Conservation (phyloP, 2,113 vertebrate genomes). For the Grammomys dolichurus region DNA sequence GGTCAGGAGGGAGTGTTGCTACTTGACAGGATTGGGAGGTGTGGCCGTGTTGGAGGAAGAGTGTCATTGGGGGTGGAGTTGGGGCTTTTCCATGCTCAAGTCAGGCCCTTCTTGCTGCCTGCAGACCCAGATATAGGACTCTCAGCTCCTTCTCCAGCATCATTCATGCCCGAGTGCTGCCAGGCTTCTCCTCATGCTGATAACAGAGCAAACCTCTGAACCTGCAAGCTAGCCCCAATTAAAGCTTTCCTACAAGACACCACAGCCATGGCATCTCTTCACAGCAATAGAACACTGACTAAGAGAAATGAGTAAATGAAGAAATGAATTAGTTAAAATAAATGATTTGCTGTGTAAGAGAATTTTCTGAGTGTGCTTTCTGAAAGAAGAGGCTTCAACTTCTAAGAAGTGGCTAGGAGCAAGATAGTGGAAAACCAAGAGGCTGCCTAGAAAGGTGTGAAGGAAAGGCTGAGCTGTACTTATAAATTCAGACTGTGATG, state of each 20-base stretch:
- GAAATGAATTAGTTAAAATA: neutral
- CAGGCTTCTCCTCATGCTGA: neutral
- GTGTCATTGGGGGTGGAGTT: neutral
- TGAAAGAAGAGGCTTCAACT: neutral
- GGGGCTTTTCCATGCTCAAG: neutral
- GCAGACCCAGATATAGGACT: neutral
- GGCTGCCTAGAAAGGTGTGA: neutral
- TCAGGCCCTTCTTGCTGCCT: neutral
- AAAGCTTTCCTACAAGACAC: neutral
- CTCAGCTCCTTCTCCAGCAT: neutral
- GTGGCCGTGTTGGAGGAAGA: neutral
- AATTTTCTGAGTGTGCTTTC: constrained; percentile 18
- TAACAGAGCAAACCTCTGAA: neutral
- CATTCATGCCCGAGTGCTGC: no score
- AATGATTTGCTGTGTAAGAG: neutral
- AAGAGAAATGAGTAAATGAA: neutral
- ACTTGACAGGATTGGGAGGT: neutral
- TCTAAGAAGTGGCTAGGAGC: neutral
- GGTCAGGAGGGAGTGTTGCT: neutral
- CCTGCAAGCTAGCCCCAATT: neutral
- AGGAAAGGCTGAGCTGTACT: neutral
- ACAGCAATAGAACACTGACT: neutral
- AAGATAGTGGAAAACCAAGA: constrained; percentile 18
- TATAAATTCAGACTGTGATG: constrained; percentile 6
- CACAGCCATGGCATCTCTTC: neutral